Evolutionary conservation across 1,140 invertebrate genomes (phyloP).

Genomic region (Trypoxylus dichotomus): DNA sequence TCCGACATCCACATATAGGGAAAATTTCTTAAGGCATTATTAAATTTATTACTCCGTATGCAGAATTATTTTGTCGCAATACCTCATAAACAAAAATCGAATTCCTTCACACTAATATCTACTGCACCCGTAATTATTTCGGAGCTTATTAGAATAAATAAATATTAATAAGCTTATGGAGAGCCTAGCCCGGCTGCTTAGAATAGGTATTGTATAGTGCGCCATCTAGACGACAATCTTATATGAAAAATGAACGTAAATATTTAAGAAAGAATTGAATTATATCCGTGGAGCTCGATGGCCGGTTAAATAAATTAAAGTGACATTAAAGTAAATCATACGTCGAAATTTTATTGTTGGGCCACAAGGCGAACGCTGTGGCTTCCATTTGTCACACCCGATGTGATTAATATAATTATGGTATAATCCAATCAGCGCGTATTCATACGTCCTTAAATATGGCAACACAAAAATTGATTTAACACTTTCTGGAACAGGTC

Average conservation of each 20-base stretch:
- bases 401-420: constrained; percentile 23
- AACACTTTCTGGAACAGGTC: background rate
- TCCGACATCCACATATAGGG: too few species aligned
- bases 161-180: background rate
- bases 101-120: background rate
- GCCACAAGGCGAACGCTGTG: background rate
- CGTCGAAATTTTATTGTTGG: constrained; percentile 13
- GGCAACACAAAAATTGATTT: constrained; percentile 13
- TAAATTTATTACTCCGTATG: too few species aligned
- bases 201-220: background rate
- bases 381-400: constrained; percentile 18
- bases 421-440: constrained; percentile 13
- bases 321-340: constrained; percentile 26
- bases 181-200: background rate
- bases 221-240: constrained; percentile 10
- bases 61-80: background rate
- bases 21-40: too few species aligned
- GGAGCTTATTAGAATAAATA: background rate
- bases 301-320: constrained; percentile 7
- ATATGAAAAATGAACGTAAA: constrained; percentile 21
- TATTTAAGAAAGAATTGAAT: constrained; percentile 18
- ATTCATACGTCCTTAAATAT: constrained; percentile 7
- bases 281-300: background rate
- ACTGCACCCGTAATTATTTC: background rate
- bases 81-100: background rate